Evolutionary conservation across 2,797 vertebrate genomes (phyloP).

Genomic region (Nannoperca australis): DNA sequence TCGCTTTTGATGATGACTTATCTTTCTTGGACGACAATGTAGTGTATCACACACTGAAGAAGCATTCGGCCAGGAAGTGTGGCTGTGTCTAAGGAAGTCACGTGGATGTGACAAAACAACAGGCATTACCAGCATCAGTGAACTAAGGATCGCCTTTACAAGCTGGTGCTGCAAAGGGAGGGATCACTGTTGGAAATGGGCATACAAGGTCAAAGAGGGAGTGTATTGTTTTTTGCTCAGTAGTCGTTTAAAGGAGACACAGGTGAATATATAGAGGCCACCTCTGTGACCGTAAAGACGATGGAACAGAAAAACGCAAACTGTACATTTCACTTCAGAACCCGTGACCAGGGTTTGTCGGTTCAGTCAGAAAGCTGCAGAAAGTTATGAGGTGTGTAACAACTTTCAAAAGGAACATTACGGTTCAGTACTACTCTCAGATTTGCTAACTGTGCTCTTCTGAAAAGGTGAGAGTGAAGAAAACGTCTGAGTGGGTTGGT

Average conservation of each 20-base stretch:
- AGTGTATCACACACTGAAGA: conserved; percentile 96
- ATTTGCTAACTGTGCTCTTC: conserved; percentile 43
- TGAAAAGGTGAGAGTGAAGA: conserved; percentile 43
- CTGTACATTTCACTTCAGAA: conserved; percentile 21
- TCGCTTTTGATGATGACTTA: conserved; percentile 95
- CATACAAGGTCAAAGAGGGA: conserved; percentile 28
- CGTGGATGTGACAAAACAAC: neutral
- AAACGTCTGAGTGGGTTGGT: conserved; percentile 15
- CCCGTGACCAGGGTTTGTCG: conserved; percentile 8
- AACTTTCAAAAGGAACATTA: conserved; percentile 35
- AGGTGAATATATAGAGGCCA: conserved; percentile 30
- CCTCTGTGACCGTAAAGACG: conserved; percentile 21
- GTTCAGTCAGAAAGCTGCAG: conserved; percentile 26
- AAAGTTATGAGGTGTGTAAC: conserved; percentile 25
- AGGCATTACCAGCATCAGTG: neutral
- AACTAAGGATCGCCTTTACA: conserved; percentile 43
- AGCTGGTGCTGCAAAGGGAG: conserved; percentile 43
- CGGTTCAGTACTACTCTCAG: conserved; percentile 71
- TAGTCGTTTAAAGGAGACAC: conserved; percentile 27
- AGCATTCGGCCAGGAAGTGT: conserved; percentile 98
- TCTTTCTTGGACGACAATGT: conserved; percentile 97
- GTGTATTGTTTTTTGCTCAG: conserved; percentile 9
- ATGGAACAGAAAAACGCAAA: conserved; percentile 31
- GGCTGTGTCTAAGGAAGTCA: conserved; percentile 89
- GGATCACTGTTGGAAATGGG: conserved; percentile 34